Base-by-base conservation (phyloP, 2,888 invertebrate species). In the Drosophila borborema region DNA sequence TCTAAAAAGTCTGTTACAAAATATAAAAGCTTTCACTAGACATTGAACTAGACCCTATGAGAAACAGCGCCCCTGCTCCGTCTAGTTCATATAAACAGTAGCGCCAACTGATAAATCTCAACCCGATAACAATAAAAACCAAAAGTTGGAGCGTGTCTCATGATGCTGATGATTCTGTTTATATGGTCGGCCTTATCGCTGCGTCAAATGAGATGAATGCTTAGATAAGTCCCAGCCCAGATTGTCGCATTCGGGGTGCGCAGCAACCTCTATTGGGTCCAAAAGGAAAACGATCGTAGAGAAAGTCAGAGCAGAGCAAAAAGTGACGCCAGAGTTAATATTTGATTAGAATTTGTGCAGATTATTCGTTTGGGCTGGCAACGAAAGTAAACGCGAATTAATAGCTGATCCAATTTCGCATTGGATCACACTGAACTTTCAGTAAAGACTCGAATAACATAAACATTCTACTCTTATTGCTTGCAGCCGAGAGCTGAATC, bases 161-260 rank as follows among this genome's bases (percentile, higher is more conserved):
- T 80, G 71, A 64, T 59, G 72, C 59, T 74, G 65, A 56, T 63
- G 64, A 69, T 56, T 63, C 64, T 87, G 74, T 80, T 73, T 67
- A 74, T 82, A 70, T 70, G 74, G 18, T 34, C 16, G 41, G 48
- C 53, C 66, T 84, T 84, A 84, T 84, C 84, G 67, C 82, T 87
- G 89, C 87, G 87, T 77, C 89, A 84, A 84, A 74, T 55, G 70
- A 34, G 69, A 69, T 61, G 65, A 63, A 55, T 68, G 76, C 69
- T 84, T 84, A 84, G 89, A 89, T 84, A 84, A 86, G 56, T 74
- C 18, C 51, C 46, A 38, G 36, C 54, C 46, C 14, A 72, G 74
- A 77, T 71, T 84, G 89, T 46, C 89, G 84, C 89, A 84, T 79
- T 56, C 64, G 70, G 67, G 68, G 68, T 74, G 56, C 67, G 71